Conservation (phyloP, 2,113 vertebrate species). For the Callospermophilus lateralis region DNA sequence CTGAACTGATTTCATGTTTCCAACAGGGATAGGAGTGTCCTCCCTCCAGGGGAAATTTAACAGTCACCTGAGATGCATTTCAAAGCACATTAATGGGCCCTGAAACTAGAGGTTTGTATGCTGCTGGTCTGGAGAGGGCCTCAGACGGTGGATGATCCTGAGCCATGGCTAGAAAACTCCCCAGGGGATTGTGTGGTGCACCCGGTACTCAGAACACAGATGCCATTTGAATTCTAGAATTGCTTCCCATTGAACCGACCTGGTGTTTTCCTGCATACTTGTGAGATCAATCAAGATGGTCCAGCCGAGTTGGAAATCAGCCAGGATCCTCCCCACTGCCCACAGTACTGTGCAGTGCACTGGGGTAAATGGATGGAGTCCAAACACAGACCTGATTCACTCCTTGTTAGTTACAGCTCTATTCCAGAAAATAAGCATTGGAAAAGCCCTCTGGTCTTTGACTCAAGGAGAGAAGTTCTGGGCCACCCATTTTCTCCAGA, state of each 20-base stretch:
- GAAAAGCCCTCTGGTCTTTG: neutral
- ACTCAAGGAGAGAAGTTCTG: neutral
- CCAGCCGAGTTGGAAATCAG: fast-evolving
- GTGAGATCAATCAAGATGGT: neutral
- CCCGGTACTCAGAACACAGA: neutral
- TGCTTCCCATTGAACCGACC: neutral
- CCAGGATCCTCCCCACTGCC: fast-evolving
- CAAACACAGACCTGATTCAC: neutral
- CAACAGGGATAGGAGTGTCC: too few relatives aligned
- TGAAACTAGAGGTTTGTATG: neutral
- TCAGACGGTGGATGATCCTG: neutral
- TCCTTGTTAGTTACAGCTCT: neutral
- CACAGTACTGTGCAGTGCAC: neutral
- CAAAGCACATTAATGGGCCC: too few relatives aligned
- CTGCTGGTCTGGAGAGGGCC: fast-evolving
- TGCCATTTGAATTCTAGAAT: neutral
- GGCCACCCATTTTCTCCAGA: neutral
- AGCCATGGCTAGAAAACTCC: neutral
- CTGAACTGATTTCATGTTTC: fast-evolving
- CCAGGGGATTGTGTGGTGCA: fast-evolving
- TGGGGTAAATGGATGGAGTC: too few relatives aligned
- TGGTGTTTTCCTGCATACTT: too few relatives aligned
- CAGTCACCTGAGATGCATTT: neutral
- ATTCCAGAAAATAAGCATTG: neutral
- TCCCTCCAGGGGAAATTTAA: neutral